Conservation (phyloP, 2,797 vertebrate genomes). For the Harpagifer antarcticus region DNA sequence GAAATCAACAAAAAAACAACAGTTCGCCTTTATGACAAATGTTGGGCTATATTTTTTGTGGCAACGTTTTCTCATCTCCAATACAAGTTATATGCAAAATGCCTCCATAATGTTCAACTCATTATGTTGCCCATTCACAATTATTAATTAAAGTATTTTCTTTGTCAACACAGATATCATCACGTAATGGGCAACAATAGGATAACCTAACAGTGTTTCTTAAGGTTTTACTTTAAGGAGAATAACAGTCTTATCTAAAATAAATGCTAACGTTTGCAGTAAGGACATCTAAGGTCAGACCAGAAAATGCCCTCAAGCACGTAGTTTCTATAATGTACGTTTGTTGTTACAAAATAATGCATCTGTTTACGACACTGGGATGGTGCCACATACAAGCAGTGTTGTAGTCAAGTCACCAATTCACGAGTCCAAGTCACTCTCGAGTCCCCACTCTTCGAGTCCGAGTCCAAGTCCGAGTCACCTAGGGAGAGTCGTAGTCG, state of each 20-base stretch:
- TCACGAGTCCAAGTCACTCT: too few relatives aligned
- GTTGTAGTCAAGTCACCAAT: too few relatives aligned
- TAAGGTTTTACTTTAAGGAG: too few relatives aligned
- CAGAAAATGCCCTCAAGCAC: background rate
- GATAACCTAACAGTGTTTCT: background rate
- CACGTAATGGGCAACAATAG: background rate
- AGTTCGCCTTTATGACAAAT: background rate
- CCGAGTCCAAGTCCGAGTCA: too few relatives aligned
- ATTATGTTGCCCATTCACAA: background rate
- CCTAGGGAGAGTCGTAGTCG: too few relatives aligned
- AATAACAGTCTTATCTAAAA: background rate
- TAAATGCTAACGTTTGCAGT: background rate
- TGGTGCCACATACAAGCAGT: background rate
- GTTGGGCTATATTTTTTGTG: background rate
- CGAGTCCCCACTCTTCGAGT: too few relatives aligned
- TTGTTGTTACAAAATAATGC: background rate
- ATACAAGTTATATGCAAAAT: background rate
- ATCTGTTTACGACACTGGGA: background rate
- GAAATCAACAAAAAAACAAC: background rate
- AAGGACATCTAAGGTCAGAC: background rate
- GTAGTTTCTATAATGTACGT: background rate
- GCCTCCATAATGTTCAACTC: background rate
- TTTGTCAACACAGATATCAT: background rate
- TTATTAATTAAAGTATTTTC: background rate
- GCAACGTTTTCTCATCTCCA: background rate